Evolutionary conservation across 2,113 vertebrate genomes (phyloP).

Genomic region (Phrynosoma blainvillii): DNA sequence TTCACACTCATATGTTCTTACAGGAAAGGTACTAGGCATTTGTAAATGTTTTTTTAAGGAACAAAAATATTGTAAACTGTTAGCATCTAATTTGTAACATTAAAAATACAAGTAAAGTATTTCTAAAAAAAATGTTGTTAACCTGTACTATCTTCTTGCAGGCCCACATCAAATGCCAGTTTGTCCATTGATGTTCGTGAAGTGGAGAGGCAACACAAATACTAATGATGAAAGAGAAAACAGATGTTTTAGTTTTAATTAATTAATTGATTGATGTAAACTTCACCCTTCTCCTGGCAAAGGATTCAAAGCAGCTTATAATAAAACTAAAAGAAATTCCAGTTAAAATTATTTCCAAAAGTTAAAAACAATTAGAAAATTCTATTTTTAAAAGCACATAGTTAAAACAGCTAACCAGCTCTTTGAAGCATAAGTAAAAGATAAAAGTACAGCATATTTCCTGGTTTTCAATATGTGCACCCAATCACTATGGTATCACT

Average conservation of each 20-base stretch:
- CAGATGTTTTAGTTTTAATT: not conserved
- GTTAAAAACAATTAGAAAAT: no score
- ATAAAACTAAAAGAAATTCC: not conserved
- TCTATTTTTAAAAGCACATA: no score
- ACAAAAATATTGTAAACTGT: not conserved
- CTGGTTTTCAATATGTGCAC: not conserved
- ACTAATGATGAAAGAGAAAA: conserved; percentile 76
- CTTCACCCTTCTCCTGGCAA: not conserved
- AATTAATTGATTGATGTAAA: not conserved
- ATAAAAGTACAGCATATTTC: no score
- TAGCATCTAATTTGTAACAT: not conserved
- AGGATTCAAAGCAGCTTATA: not conserved
- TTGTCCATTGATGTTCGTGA: conserved; percentile 96
- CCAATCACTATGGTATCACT: not conserved
- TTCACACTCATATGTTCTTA: not conserved
- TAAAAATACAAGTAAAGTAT: not conserved
- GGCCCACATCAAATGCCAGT: conserved; percentile 94
- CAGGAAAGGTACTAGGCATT: not conserved
- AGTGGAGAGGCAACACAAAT: conserved; percentile 93
- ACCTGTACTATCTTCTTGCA: conserved; percentile 95
- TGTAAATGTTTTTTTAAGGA: not conserved
- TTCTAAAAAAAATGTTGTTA: not conserved
- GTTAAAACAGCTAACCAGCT: no score
- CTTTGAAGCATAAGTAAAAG: no score
- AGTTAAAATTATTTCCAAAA: no score